These are phyloP conservation scores for Rhagoletis pomonella DNA, from an alignment of 1,140 invertebrate species.

Conservation along the genomic window DNA sequence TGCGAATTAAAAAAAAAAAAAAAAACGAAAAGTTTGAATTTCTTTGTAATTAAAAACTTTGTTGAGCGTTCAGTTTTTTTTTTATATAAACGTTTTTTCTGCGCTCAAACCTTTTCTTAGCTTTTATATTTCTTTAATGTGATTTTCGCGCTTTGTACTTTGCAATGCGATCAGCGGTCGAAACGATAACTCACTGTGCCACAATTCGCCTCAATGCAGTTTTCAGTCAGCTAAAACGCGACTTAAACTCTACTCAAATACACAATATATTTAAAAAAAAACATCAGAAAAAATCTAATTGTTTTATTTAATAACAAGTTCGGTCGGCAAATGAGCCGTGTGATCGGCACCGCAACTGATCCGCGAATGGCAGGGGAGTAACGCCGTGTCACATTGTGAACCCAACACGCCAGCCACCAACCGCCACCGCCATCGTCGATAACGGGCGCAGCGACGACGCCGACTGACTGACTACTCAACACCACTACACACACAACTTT, in stretches of 20 bases:
- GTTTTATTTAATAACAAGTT: background rate
- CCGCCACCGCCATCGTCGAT: background rate
- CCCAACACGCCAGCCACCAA: background rate
- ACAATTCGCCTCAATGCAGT: slow-evolving; percentile 1
- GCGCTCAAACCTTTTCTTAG: background rate
- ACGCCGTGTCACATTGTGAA: slow-evolving; percentile 38
- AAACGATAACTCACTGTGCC: background rate
- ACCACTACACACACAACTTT: background rate
- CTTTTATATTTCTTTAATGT: background rate
- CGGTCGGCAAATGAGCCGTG: slow-evolving; percentile 38
- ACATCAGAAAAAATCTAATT: background rate
- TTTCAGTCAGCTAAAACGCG: slow-evolving; percentile 4
- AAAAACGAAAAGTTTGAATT: background rate
- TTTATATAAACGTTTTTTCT: slow-evolving; percentile 7
- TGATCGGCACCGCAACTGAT: slow-evolving; percentile 49
- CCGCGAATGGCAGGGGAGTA: slow-evolving; percentile 39
- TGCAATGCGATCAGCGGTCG: slow-evolving; percentile 36
- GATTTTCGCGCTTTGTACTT: slow-evolving; percentile 31
- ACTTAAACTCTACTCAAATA: background rate
- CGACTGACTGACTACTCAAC: background rate
- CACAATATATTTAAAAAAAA: background rate
- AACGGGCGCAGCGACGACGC: background rate
- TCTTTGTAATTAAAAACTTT: slow-evolving; percentile 32
- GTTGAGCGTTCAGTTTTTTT: background rate
- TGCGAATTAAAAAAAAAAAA: too few relatives aligned